These are phyloP conservation scores for Achlya flavicornis DNA, from an alignment of 2,888 invertebrate genomes.

Conservation along the genomic window DNA sequence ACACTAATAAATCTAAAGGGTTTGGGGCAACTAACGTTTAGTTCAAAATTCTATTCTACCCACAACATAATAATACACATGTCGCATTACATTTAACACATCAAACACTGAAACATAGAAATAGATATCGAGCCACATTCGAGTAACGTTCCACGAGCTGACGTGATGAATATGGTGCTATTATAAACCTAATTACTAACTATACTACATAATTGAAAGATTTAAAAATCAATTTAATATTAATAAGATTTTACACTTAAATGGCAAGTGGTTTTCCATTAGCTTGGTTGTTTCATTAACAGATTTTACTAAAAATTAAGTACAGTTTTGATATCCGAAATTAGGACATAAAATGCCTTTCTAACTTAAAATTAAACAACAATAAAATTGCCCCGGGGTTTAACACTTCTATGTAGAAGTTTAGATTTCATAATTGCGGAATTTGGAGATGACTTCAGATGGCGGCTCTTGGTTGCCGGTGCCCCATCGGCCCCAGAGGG, in stretches of 20 bases:
- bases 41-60: constrained; percentile 49
- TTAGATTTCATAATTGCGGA: constrained; percentile 97
- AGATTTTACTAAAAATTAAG: constrained; percentile 29
- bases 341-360: constrained; percentile 64
- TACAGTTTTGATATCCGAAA: constrained; percentile 40
- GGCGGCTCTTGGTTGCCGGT: constrained; percentile 90
- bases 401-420: constrained; percentile 20
- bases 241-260: constrained; percentile 33
- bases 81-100: constrained; percentile 54
- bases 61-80: constrained; percentile 58
- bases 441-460: constrained; percentile 92
- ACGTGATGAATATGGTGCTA: constrained; percentile 83
- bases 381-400: constrained; percentile 24
- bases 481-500: constrained; percentile 85
- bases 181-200: constrained; percentile 58
- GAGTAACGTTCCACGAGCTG: constrained; percentile 76
- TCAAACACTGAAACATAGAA: constrained; percentile 56
- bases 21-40: constrained; percentile 56
- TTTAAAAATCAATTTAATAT: constrained; percentile 34
- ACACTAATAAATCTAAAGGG: constrained; percentile 60
- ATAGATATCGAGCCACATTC: constrained; percentile 75
- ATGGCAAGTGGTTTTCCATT: constrained; percentile 57
- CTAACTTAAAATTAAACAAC: constrained; percentile 36
- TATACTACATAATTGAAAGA: constrained; percentile 31
- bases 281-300: constrained; percentile 38